Evolutionary conservation across 2,113 vertebrate genomes (phyloP).

Genomic region (Solea senegalensis): DNA sequence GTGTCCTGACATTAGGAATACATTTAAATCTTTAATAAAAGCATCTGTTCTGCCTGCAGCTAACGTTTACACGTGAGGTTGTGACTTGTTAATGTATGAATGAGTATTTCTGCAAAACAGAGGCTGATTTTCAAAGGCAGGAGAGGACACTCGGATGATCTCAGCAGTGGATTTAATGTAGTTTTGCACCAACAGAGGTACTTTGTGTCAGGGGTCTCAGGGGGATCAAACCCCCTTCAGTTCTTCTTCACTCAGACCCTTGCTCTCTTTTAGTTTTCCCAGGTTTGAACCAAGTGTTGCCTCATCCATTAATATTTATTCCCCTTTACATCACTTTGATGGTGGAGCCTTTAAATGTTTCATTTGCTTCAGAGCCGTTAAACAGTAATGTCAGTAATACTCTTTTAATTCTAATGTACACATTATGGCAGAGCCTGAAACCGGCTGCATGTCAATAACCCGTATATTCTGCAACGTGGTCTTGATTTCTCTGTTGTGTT

Average conservation of each 20-base stretch:
- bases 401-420: slow-evolving; percentile 70
- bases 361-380: slow-evolving; percentile 70
- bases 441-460: slow-evolving; percentile 37
- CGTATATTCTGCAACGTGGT: slow-evolving; percentile 14
- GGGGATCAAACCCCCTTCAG: slow-evolving; percentile 18
- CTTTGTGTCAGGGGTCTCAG: slow-evolving; percentile 19
- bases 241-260: slow-evolving; percentile 27
- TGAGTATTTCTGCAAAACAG: slow-evolving; percentile 22
- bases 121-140: background rate
- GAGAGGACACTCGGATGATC: slow-evolving; percentile 9
- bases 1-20: background rate
- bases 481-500: background rate
- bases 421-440: slow-evolving; percentile 37
- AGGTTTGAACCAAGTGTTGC: slow-evolving; percentile 64
- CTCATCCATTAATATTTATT: slow-evolving; percentile 75
- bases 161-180: slow-evolving; percentile 5
- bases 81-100: background rate
- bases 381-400: slow-evolving; percentile 62
- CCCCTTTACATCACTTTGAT: slow-evolving; percentile 66
- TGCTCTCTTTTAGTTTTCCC: slow-evolving; percentile 58
- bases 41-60: slow-evolving; percentile 1
- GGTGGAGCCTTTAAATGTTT: slow-evolving; percentile 74
- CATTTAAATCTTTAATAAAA: background rate
- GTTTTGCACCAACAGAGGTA: slow-evolving; percentile 31
- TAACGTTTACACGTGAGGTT: background rate